Evolutionary conservation across 2,797 vertebrate genomes (phyloP).

Genomic region (Eupleurogrammus muticus): DNA sequence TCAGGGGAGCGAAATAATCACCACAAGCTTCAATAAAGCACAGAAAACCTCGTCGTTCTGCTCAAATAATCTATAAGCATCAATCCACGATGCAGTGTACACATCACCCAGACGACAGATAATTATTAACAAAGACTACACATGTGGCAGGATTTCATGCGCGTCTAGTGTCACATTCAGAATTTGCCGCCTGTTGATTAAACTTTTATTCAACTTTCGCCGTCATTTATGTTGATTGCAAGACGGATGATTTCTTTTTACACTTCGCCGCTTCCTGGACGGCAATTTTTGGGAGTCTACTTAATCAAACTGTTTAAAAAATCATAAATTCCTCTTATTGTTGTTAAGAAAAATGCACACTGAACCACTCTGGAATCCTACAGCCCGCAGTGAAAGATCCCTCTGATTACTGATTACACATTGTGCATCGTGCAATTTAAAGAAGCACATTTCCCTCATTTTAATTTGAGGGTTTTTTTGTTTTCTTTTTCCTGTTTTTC

Average conservation of each 20-base stretch:
- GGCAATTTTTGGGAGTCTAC: slow-evolving; percentile 53
- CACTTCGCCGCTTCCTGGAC: slow-evolving; percentile 27
- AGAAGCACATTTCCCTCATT: slow-evolving; percentile 18
- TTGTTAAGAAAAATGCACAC: slow-evolving; percentile 52
- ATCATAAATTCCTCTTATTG: slow-evolving; percentile 52
- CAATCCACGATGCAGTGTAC: slow-evolving; percentile 8
- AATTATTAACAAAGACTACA: slow-evolving; percentile 34
- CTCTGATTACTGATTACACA: slow-evolving; percentile 77
- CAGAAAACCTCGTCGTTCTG: slow-evolving; percentile 37
- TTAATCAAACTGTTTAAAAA: slow-evolving; percentile 59
- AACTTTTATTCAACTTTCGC: slow-evolving; percentile 26
- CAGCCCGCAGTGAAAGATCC: slow-evolving; percentile 62
- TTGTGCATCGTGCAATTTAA: slow-evolving; percentile 61
- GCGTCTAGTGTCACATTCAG: slow-evolving; percentile 37
- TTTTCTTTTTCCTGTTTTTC: neutral
- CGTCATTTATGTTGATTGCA: slow-evolving; percentile 59
- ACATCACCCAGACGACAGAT: slow-evolving; percentile 36
- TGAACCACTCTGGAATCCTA: slow-evolving; percentile 38
- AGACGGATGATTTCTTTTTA: slow-evolving; percentile 59
- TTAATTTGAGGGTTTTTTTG: neutral
- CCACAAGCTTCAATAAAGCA: slow-evolving; percentile 30
- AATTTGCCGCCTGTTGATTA: slow-evolving; percentile 56
- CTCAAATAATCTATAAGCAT: slow-evolving; percentile 45
- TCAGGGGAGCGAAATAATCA: slow-evolving; percentile 37
- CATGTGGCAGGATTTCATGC: slow-evolving; percentile 19